These are phyloP conservation scores for Drosophila histrio DNA, from an alignment of 2,888 invertebrate genomes.

Conservation along the genomic window DNA sequence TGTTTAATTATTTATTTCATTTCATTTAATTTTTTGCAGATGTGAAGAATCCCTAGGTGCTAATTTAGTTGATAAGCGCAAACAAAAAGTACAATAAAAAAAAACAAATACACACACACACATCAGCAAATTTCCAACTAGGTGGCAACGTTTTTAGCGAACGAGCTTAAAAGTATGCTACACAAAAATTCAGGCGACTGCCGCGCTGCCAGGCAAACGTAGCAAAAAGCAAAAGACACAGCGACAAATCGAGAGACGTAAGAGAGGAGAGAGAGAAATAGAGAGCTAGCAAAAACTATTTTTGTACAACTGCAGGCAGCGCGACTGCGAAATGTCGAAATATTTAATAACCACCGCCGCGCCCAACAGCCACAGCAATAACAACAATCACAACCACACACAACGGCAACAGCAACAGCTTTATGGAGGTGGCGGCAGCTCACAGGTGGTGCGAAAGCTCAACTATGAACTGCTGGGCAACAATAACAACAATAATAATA, in stretches of 20 bases:
- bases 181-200: constrained; percentile 29
- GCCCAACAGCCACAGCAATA: constrained; percentile 66
- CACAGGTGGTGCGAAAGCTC: constrained; percentile 75
- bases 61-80: constrained; percentile 83
- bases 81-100: constrained; percentile 70
- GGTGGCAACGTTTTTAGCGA: constrained; percentile 55
- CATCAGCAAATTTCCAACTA: constrained; percentile 32
- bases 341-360: constrained; percentile 73
- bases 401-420: constrained; percentile 57
- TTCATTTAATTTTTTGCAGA: constrained; percentile 71
- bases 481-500: constrained; percentile 55
- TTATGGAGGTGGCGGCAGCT: constrained; percentile 47
- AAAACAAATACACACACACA: constrained; percentile 13
- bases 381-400: constrained; percentile 26
- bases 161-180: constrained; percentile 67
- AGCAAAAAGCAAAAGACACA: constrained; percentile 46
- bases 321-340: constrained; percentile 80
- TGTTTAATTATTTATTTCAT: constrained; percentile 41
- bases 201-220: constrained; percentile 52
- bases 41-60: constrained; percentile 84
- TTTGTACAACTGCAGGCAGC: constrained; percentile 43
- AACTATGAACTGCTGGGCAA: constrained; percentile 60
- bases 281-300: constrained; percentile 42
- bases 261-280: constrained; percentile 7
- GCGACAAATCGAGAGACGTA: constrained; percentile 3